Conservation (phyloP, 1,140 invertebrate genomes). For the Heliothis virescens region DNA sequence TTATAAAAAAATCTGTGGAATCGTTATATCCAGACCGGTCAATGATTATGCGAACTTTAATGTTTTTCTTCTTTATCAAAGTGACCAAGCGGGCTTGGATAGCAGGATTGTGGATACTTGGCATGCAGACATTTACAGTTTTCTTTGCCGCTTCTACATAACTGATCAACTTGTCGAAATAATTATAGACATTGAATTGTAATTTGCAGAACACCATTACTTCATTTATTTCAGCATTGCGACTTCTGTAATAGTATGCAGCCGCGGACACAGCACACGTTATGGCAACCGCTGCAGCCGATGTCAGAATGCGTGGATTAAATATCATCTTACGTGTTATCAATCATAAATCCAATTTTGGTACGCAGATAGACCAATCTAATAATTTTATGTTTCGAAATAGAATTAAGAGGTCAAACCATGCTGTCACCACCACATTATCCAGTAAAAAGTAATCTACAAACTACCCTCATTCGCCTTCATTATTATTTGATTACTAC, state of each 20-base stretch:
- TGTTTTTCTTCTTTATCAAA: slow-evolving; percentile 73
- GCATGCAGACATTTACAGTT: slow-evolving; percentile 79
- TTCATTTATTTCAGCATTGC: slow-evolving; percentile 78
- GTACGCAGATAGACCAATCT: slow-evolving; percentile 65
- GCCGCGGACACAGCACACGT: slow-evolving; percentile 79
- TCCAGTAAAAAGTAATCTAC: slow-evolving; percentile 48
- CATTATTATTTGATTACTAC: background rate
- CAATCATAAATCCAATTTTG: slow-evolving; percentile 71
- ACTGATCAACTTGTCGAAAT: slow-evolving; percentile 80
- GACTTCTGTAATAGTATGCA: slow-evolving; percentile 78
- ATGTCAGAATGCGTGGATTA: slow-evolving; percentile 71
- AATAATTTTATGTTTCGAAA: slow-evolving; percentile 72
- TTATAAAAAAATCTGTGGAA: slow-evolving; percentile 76
- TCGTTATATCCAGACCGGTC: slow-evolving; percentile 76
- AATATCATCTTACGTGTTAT: slow-evolving; percentile 82
- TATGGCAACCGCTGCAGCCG: slow-evolving; percentile 73
- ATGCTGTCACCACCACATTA: slow-evolving; percentile 52
- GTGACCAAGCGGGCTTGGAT: slow-evolving; percentile 76
- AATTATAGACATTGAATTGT: slow-evolving; percentile 79
- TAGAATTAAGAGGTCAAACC: slow-evolving; percentile 75
- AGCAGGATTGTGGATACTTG: slow-evolving; percentile 79
- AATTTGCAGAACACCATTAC: slow-evolving; percentile 84
- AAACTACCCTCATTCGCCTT: slow-evolving; percentile 65
- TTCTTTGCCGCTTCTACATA: slow-evolving; percentile 75
- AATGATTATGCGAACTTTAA: slow-evolving; percentile 76